These are phyloP conservation scores for Porites australiensis DNA, from an alignment of 64 coral and sea anemone species.

Conservation along the genomic window DNA sequence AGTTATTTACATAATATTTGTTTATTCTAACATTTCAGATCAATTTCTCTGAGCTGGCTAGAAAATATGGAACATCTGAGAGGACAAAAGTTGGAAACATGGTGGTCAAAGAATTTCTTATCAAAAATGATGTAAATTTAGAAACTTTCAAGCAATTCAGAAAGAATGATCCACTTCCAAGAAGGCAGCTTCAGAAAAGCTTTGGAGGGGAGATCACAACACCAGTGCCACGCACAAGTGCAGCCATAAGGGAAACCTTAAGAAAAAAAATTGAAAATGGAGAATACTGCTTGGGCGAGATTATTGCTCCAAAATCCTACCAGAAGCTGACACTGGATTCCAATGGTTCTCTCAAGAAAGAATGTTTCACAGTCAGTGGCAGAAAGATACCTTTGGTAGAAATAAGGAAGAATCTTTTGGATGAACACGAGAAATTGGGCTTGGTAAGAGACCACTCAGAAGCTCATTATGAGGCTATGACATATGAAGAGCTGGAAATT, in stretches of 20 bases:
- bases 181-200: conserved; percentile 10
- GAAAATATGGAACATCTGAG: neutral
- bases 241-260: conserved; percentile 27
- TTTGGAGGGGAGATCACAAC: conserved; percentile 31
- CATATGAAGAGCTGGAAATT: neutral
- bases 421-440: conserved; percentile 8
- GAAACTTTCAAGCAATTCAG: neutral
- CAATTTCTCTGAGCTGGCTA: neutral
- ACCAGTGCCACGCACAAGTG: conserved; percentile 48
- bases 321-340: conserved; percentile 19
- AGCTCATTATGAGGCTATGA: neutral
- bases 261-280: conserved; percentile 11
- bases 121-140: neutral
- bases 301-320: conserved; percentile 19
- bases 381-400: conserved; percentile 45
- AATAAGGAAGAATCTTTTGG: conserved; percentile 4
- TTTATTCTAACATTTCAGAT: neutral
- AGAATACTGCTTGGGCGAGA: conserved; percentile 46
- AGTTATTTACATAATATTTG: no score
- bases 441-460: conserved; percentile 40
- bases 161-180: conserved; percentile 33
- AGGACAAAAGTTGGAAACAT: neutral
- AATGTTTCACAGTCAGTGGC: conserved; percentile 25
- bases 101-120: neutral
- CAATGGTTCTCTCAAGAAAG: conserved; percentile 24